Percentiles rank a stretch among this genome's conserved stretches.
Conservation (phyloP, 1,140 invertebrate species). For the Zophobas atratus region DNA sequence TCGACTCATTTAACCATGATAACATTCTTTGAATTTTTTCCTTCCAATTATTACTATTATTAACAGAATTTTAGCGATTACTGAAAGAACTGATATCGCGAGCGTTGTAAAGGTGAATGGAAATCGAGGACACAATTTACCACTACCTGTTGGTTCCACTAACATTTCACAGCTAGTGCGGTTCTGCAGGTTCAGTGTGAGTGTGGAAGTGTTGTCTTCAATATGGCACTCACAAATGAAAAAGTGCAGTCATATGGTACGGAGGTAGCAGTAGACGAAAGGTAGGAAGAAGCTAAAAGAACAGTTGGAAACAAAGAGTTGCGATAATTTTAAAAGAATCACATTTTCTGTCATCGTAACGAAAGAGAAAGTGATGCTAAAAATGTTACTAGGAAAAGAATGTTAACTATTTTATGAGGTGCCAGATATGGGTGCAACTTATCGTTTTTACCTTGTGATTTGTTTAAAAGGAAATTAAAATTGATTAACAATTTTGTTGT, state of each 20-base stretch:
- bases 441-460: too few species aligned
- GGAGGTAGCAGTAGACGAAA: conserved; percentile 1
- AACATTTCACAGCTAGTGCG: conserved; percentile 23
- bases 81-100: conserved; percentile 4
- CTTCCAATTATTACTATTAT: background rate
- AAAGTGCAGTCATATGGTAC: conserved; percentile 32
- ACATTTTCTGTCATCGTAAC: too few species aligned
- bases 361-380: too few species aligned
- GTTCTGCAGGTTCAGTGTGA: conserved; percentile 31
- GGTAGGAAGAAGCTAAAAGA: conserved; percentile 9
- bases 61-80: background rate
- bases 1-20: too few species aligned
- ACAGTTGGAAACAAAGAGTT: background rate
- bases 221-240: conserved; percentile 39
- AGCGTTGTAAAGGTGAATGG: conserved; percentile 33
- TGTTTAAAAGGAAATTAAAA: too few species aligned
- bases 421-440: too few species aligned
- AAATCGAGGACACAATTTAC: conserved; percentile 28
- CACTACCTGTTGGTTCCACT: conserved; percentile 13
- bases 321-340: background rate
- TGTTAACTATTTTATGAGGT: too few species aligned
- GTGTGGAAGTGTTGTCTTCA: conserved; percentile 29
- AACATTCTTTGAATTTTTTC: too few species aligned
- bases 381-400: too few species aligned
- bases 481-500: too few species aligned